A percentile compares a stretch with the other conserved stretches of the same genome.
These are phyloP conservation scores for Drosophila eugracilis DNA, from an alignment of 1,140 invertebrate genomes.

Conservation along the genomic window DNA sequence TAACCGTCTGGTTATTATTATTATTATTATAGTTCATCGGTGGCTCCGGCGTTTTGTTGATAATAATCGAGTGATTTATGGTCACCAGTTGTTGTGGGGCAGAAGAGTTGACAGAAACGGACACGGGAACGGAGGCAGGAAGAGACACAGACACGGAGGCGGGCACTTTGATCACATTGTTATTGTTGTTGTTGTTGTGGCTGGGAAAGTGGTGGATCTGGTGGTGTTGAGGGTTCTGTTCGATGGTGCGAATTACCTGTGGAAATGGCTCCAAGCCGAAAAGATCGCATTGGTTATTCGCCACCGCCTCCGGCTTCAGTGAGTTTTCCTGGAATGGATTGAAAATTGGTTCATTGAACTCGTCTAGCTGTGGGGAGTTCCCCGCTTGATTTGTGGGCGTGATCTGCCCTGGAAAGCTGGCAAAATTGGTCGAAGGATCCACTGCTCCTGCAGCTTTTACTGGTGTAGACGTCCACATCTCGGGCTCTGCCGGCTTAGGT, in stretches of 20 bases:
- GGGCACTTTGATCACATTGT: slow-evolving; percentile 60
- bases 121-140: slow-evolving; percentile 24
- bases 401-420: slow-evolving; percentile 61
- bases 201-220: slow-evolving; percentile 68
- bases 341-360: slow-evolving; percentile 83
- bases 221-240: slow-evolving; percentile 45
- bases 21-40: slow-evolving; percentile 40
- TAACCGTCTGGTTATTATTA: slow-evolving; percentile 17
- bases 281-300: slow-evolving; percentile 79
- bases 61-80: slow-evolving; percentile 83
- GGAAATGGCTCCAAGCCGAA: slow-evolving; percentile 87
- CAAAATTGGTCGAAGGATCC: slow-evolving; percentile 55
- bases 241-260: slow-evolving; percentile 80
- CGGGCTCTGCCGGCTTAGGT: slow-evolving; percentile 36
- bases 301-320: slow-evolving; percentile 23
- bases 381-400: slow-evolving; percentile 22
- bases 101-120: slow-evolving; percentile 24
- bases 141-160: slow-evolving; percentile 25
- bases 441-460: slow-evolving; percentile 43
- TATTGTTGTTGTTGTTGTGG: slow-evolving; percentile 60
- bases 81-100: slow-evolving; percentile 72
- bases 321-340: slow-evolving; percentile 71
- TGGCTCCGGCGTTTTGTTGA: slow-evolving; percentile 81
- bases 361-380: slow-evolving; percentile 59
- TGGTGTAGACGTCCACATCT: slow-evolving; percentile 82